Conservation (phyloP, 2,888 invertebrate genomes). For the Sarcophaga carnaria region DNA sequence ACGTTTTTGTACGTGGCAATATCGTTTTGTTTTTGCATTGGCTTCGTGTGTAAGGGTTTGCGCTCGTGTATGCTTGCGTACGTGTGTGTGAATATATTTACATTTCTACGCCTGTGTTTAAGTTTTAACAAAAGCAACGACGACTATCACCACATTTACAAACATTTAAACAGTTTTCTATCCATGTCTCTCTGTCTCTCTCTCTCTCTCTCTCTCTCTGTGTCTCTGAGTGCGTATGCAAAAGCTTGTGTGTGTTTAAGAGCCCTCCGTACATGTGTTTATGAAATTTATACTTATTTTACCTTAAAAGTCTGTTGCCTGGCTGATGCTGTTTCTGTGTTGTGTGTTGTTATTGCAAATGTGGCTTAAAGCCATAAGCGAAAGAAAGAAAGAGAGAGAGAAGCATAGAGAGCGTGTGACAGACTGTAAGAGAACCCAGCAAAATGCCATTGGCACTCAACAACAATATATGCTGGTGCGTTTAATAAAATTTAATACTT, state of each 20-base stretch:
- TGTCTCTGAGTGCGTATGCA: background rate
- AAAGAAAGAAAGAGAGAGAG: background rate
- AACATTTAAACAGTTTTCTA: conserved; percentile 40
- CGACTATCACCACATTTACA: conserved; percentile 55
- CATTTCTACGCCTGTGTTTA: background rate
- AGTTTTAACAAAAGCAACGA: conserved; percentile 26
- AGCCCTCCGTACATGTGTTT: background rate
- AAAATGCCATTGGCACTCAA: conserved; percentile 65
- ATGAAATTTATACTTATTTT: conserved; percentile 8
- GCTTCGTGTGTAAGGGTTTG: background rate
- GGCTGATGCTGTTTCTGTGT: background rate
- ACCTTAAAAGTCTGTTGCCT: conserved; percentile 21
- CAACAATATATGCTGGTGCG: conserved; percentile 61
- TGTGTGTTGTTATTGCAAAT: conserved; percentile 32
- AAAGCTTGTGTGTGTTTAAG: background rate
- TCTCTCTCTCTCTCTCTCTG: background rate
- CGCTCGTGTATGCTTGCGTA: background rate
- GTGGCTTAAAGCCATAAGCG: conserved; percentile 57
- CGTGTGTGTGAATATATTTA: conserved; percentile 11
- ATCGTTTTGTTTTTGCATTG: background rate
- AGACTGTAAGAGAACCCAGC: background rate
- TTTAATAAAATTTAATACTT: conserved; percentile 69
- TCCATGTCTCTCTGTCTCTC: background rate
- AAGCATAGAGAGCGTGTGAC: background rate
- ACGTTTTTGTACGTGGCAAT: conserved; percentile 42